phyloP scores from a whole-genome alignment of 2,888 invertebrate genomes.

The Yponomeuta cagnagella region DNA sequence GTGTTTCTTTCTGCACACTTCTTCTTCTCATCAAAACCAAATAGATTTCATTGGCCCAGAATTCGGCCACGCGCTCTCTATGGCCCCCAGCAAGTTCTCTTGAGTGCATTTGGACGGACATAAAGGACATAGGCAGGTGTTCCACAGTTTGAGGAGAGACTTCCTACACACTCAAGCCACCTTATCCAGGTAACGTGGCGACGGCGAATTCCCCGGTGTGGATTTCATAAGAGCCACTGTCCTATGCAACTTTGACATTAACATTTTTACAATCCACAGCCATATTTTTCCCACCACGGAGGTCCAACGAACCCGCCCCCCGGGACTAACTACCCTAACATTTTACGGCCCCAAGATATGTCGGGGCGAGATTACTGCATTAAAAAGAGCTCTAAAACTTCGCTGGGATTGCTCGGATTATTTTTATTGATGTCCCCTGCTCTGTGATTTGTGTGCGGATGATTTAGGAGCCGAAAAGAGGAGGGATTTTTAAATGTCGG shows the following conservation, averaged over 20 bases:
- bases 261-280: background rate
- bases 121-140: too few relatives aligned
- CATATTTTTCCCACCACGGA: background rate
- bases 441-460: slow-evolving; percentile 7
- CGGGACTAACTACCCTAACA: background rate
- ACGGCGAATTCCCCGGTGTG: background rate
- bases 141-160: too few relatives aligned
- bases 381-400: slow-evolving; percentile 14
- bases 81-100: too few relatives aligned
- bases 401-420: slow-evolving; percentile 10
- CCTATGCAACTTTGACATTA: background rate
- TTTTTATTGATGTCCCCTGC: slow-evolving; percentile 10
- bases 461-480: background rate
- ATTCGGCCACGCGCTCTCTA: too few relatives aligned
- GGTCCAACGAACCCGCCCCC: background rate
- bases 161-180: too few relatives aligned
- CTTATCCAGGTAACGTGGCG: too few relatives aligned
- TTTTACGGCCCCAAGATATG: slow-evolving; percentile 14
- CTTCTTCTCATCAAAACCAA: too few relatives aligned
- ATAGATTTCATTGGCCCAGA: too few relatives aligned
- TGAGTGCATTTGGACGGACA: too few relatives aligned
- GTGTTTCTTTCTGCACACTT: too few relatives aligned
- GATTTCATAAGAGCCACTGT: background rate
- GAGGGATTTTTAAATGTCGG: background rate
- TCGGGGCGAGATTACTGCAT: slow-evolving; percentile 13